Conservation (phyloP, 2,888 invertebrate genomes). For the Melieria picta region DNA sequence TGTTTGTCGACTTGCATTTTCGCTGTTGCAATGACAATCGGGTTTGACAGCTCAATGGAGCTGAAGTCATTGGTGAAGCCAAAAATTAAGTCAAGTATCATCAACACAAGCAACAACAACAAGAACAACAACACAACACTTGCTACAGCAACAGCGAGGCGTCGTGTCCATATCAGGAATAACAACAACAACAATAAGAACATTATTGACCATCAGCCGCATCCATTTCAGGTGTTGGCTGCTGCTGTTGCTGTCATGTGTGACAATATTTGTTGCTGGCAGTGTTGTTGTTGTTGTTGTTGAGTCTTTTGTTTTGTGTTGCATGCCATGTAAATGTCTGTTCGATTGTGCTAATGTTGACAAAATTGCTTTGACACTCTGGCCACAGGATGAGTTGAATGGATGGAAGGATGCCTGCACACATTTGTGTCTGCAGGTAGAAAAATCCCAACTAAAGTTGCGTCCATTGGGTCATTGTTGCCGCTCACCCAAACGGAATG, state of each 20-base stretch:
- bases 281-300: slow-evolving; percentile 9
- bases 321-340: slow-evolving; percentile 12
- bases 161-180: not conserved
- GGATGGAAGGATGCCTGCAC: too few relatives aligned
- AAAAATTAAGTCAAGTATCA: slow-evolving; percentile 38
- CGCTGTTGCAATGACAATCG: slow-evolving; percentile 36
- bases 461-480: too few relatives aligned
- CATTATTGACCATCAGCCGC: not conserved
- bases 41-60: slow-evolving; percentile 48
- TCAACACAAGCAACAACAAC: slow-evolving; percentile 21
- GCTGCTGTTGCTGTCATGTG: not conserved
- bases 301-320: slow-evolving; percentile 17
- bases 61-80: slow-evolving; percentile 41
- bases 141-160: not conserved
- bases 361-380: slow-evolving; percentile 38
- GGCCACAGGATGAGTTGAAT: too few relatives aligned
- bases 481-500: too few relatives aligned
- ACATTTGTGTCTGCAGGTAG: too few relatives aligned
- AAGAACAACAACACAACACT: slow-evolving; percentile 6
- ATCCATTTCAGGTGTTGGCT: not conserved
- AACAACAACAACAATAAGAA: not conserved
- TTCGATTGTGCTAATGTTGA: slow-evolving; percentile 18
- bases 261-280: not conserved
- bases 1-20: not conserved
- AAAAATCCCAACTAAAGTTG: too few relatives aligned